These are phyloP conservation scores for Chionodraco myersi DNA, from an alignment of 2,113 vertebrate species.

Conservation along the genomic window DNA sequence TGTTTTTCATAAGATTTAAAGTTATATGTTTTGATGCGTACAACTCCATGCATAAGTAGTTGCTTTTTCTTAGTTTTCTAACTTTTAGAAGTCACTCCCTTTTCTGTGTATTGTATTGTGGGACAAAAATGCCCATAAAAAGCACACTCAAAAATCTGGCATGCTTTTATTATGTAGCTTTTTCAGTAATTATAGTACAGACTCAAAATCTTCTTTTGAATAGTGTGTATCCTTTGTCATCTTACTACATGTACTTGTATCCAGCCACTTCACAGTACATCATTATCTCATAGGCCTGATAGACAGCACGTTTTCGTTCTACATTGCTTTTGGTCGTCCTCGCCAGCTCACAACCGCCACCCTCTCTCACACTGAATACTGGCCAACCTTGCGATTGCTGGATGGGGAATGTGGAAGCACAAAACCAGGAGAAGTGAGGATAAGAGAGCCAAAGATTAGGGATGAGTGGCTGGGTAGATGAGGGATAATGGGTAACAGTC, in stretches of 20 bases:
- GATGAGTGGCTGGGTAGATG: conserved; percentile 66
- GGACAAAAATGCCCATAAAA: not conserved
- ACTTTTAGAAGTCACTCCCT: not conserved
- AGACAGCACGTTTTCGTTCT: not conserved
- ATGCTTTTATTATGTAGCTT: not conserved
- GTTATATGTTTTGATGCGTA: not conserved
- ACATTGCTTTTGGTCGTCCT: not conserved
- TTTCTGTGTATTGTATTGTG: not conserved
- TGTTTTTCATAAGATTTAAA: not conserved
- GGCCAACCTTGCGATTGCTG: not conserved
- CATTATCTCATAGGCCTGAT: not conserved
- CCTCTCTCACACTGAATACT: not conserved
- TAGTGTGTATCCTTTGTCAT: not conserved
- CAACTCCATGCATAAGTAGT: not conserved
- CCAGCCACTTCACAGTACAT: not conserved
- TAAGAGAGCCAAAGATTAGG: conserved; percentile 67
- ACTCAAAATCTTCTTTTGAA: not conserved
- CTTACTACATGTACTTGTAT: not conserved
- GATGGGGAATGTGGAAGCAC: not conserved
- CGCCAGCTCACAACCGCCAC: not conserved
- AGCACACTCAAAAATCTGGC: not conserved
- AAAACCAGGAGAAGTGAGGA: conserved; percentile 32
- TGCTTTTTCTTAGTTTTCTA: not conserved
- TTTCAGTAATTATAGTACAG: not conserved
- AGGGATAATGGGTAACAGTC: conserved; percentile 70